Conservation (phyloP, 1,140 invertebrate genomes). For the Zaprionus inermis region DNA sequence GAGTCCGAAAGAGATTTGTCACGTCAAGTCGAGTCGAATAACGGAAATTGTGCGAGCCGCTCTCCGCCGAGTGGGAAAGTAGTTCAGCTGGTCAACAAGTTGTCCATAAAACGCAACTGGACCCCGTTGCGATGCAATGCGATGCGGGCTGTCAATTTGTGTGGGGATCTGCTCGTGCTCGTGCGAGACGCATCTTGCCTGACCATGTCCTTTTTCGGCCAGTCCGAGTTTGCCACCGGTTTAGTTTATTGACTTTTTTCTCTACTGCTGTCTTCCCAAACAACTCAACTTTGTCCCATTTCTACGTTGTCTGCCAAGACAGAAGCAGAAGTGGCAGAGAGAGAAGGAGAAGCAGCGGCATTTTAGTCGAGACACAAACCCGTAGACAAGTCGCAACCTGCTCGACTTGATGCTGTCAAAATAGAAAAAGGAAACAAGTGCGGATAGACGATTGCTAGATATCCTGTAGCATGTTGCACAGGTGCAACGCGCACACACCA, state of each 20-base stretch:
- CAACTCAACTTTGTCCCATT: constrained; percentile 48
- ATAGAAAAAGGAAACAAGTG: not conserved
- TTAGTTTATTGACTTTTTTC: not conserved
- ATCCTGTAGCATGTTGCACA: not conserved
- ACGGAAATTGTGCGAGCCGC: constrained; percentile 54
- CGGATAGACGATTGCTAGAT: not conserved
- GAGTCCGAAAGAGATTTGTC: constrained; percentile 41
- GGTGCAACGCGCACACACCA: not conserved
- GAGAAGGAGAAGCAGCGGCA: constrained; percentile 30
- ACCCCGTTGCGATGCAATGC: constrained; percentile 16
- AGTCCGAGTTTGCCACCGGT: constrained; percentile 31
- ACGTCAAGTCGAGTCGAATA: constrained; percentile 36
- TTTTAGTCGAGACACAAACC: constrained; percentile 56
- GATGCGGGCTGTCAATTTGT: constrained; percentile 64
- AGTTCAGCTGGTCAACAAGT: constrained; percentile 75
- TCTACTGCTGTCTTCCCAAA: not conserved
- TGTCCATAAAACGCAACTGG: constrained; percentile 71
- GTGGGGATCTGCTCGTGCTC: constrained; percentile 19
- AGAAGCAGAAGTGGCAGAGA: constrained; percentile 1
- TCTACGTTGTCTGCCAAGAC: constrained; percentile 38
- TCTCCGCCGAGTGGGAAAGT: constrained; percentile 58
- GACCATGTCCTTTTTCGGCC: constrained; percentile 72
- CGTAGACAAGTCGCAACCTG: constrained; percentile 24
- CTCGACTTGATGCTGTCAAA: constrained; percentile 5
- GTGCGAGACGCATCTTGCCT: too few relatives aligned